Base-by-base conservation (phyloP, 2,888 invertebrate species). In the Melitaea athalia region DNA sequence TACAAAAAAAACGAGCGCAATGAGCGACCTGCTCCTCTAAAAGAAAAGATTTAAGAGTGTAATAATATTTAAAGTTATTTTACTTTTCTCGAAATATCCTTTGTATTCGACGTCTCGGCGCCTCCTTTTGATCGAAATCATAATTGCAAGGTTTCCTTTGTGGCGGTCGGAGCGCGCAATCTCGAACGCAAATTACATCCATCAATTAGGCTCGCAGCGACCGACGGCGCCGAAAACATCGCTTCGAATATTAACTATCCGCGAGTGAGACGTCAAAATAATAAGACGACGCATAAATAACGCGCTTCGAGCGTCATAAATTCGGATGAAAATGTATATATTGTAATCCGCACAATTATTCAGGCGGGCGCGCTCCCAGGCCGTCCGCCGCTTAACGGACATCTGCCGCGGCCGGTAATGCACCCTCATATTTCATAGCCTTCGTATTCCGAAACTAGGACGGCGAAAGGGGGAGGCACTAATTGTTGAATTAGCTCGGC, bases 341-440 rank as follows among this genome's bases (percentile, higher is more conserved):
- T 84, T 85, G 80, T 88, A 88, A 90, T 88, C 85, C 84, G 76
- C 72, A 79, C 87, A 84, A 89, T 88, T 85, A 87, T 78, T 88
- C 83, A 84, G 67, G 59, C 69, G 77, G 74, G 77, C 73, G 74
- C 73, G 79, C 76, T 79, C 77, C 80, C 79, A 76, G 82, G 82
- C 81, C 77, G 72, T 68, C 59, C 49, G 61, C 43, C 42, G 59
- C 57, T 57, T 63, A 31, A 69, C 70, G 57, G 61, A 64, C 64
- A 57, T 38, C 57, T 42, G 57, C n/a, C 57, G 38, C 55, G 17
- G 57, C 52, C 63, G 33, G 50, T 66, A 61, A 61, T 57, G 57
- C 10, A 38, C 15, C 57, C 45, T 57, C 50, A 67, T 61, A 67
- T 65, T 63, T 60, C 50, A 55, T 45, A 24, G 53, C 14, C 53